These are phyloP conservation scores for Phrynocephalus guinanensis DNA, from an alignment of 2,797 vertebrate species.

Conservation along the genomic window DNA sequence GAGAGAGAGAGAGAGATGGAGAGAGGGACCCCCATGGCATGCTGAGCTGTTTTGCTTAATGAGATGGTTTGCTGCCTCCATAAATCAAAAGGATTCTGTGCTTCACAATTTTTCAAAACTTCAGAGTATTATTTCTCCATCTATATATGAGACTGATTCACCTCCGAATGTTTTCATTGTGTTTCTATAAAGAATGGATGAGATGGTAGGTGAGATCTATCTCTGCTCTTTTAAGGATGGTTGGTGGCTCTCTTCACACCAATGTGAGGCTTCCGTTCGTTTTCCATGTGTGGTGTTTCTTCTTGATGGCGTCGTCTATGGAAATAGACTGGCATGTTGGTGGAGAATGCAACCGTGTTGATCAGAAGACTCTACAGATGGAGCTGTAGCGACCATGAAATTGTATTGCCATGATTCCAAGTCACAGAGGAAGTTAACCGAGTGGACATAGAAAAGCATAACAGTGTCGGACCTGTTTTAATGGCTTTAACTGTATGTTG, in stretches of 20 bases:
- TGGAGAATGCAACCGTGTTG: too few species aligned
- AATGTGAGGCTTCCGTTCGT: conserved; percentile 63
- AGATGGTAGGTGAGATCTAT: conserved; percentile 61
- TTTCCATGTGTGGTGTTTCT: conserved; percentile 67
- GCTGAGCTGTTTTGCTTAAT: conserved; percentile 71
- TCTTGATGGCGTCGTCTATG: conserved; percentile 66
- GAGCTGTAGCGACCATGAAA: too few species aligned
- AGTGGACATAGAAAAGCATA: too few species aligned
- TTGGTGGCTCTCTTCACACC: conserved; percentile 66
- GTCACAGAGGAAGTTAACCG: too few species aligned
- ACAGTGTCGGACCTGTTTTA: too few species aligned
- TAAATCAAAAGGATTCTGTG: conserved; percentile 77
- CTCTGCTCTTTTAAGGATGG: conserved; percentile 70
- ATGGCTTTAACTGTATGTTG: too few species aligned
- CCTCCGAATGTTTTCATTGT: conserved; percentile 70
- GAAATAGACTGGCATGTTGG: conserved; percentile 55
- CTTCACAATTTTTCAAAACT: conserved; percentile 69
- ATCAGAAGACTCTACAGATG: too few species aligned
- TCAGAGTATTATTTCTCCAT: background rate
- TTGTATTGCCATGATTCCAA: too few species aligned
- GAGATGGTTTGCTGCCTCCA: conserved; percentile 61
- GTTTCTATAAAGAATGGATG: conserved; percentile 72
- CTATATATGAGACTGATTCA: conserved; percentile 62
- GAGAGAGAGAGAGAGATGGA: conserved; percentile 18
- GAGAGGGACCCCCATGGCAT: conserved; percentile 64